Conservation (phyloP, 2,797 vertebrate species). For the Labroides dimidiatus region DNA sequence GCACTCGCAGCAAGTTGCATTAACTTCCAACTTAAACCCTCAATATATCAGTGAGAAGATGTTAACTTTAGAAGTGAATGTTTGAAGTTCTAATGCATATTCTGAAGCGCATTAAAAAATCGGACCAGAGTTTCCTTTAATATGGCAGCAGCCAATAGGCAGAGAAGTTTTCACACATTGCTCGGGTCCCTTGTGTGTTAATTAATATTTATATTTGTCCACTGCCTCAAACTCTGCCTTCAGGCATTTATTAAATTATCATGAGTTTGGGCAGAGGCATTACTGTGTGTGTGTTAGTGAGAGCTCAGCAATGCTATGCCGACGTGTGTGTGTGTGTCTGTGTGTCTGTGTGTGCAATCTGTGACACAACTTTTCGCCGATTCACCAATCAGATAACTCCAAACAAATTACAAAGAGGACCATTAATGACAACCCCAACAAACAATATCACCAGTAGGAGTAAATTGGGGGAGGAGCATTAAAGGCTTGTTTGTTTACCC, state of each 20-base stretch:
- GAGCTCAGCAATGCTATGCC: conserved; percentile 36
- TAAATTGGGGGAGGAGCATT: conserved; percentile 48
- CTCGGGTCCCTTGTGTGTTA: conserved; percentile 84
- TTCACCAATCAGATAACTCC: conserved; percentile 57
- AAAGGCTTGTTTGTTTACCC: conserved; percentile 73
- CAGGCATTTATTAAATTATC: conserved; percentile 86
- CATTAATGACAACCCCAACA: conserved; percentile 44
- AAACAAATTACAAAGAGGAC: conserved; percentile 52
- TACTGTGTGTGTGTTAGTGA: conserved; percentile 67
- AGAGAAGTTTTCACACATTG: conserved; percentile 74
- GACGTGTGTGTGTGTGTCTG: no score
- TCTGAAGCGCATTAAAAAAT: conserved; percentile 79
- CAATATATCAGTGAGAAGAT: conserved; percentile 67
- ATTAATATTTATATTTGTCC: conserved; percentile 90
- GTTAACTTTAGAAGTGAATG: conserved; percentile 74
- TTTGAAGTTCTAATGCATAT: conserved; percentile 84
- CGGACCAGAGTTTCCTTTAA: conserved; percentile 78
- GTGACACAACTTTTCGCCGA: conserved; percentile 48
- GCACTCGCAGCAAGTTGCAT: conserved; percentile 47
- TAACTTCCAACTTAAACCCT: conserved; percentile 59
- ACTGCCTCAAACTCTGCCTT: conserved; percentile 87
- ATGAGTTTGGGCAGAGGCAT: conserved; percentile 80
- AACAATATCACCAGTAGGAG: conserved; percentile 53
- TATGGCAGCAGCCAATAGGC: conserved; percentile 77
- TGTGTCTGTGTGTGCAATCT: conserved; percentile 48